Evolutionary conservation across 2,888 invertebrate genomes (phyloP).

Genomic region (Helicoverpa assulta): DNA sequence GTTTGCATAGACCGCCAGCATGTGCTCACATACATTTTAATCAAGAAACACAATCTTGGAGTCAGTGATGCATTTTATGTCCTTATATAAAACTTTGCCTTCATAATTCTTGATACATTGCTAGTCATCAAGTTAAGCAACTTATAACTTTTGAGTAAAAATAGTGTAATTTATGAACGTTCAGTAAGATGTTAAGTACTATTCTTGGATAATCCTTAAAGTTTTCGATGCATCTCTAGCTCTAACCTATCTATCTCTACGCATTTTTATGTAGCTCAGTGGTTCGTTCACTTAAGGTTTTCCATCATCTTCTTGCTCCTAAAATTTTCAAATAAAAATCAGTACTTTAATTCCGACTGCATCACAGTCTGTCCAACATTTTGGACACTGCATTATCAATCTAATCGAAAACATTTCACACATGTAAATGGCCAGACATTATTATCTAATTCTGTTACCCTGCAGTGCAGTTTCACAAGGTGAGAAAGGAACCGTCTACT

Average conservation of each 20-base stretch:
- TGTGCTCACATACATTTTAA: slow-evolving; percentile 7
- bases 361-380: not conserved
- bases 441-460: not conserved
- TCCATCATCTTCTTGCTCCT: no score
- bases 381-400: not conserved
- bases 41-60: slow-evolving; percentile 9
- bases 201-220: no score
- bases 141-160: no score
- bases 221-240: no score
- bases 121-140: not conserved
- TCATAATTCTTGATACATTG: slow-evolving; percentile 3
- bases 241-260: no score
- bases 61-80: slow-evolving; percentile 18
- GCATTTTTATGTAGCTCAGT: no score
- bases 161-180: no score
- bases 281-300: no score
- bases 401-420: not conserved
- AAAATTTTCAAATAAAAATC: no score
- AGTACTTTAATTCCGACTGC: no score
- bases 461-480: slow-evolving; percentile 45
- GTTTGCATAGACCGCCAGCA: not conserved
- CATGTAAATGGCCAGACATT: not conserved
- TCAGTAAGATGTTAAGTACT: no score
- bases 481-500: slow-evolving; percentile 28
- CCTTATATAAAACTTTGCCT: not conserved